These are phyloP conservation scores for Channa argus DNA, from an alignment of 2,113 vertebrate genomes.

Conservation along the genomic window DNA sequence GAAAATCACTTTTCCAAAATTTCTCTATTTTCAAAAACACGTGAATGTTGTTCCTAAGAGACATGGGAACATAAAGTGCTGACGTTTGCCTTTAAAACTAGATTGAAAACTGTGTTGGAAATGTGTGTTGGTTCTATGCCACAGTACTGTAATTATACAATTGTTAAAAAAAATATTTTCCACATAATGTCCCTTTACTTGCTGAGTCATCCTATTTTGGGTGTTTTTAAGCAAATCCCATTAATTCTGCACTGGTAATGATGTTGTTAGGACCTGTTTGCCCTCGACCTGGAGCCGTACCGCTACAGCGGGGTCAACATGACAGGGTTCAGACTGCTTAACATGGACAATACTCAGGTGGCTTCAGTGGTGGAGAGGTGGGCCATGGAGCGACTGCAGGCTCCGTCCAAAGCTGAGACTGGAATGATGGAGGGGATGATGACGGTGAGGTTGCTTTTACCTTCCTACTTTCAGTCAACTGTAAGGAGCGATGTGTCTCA, in stretches of 20 bases:
- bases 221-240: neutral
- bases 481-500: too few species aligned
- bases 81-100: neutral
- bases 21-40: neutral
- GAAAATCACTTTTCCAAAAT: conserved; percentile 47
- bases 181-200: conserved; percentile 17
- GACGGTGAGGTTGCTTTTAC: conserved; percentile 84
- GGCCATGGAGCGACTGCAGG: conserved; percentile 95
- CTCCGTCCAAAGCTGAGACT: conserved; percentile 88
- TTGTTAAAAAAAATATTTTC: too few species aligned
- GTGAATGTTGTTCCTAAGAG: neutral
- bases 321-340: conserved; percentile 96
- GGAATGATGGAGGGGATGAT: conserved; percentile 94
- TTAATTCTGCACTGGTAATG: conserved; percentile 4
- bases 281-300: conserved; percentile 95
- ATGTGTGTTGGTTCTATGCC: too few species aligned
- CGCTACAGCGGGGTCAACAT: conserved; percentile 98
- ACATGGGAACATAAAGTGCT: neutral
- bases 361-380: conserved; percentile 92
- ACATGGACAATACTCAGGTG: conserved; percentile 89
- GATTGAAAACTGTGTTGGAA: too few species aligned
- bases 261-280: conserved; percentile 89
- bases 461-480: neutral
- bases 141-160: too few species aligned
- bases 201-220: conserved; percentile 2